Base-by-base conservation (phyloP, 2,888 invertebrate genomes). In the Cylindroiulus punctatus region DNA sequence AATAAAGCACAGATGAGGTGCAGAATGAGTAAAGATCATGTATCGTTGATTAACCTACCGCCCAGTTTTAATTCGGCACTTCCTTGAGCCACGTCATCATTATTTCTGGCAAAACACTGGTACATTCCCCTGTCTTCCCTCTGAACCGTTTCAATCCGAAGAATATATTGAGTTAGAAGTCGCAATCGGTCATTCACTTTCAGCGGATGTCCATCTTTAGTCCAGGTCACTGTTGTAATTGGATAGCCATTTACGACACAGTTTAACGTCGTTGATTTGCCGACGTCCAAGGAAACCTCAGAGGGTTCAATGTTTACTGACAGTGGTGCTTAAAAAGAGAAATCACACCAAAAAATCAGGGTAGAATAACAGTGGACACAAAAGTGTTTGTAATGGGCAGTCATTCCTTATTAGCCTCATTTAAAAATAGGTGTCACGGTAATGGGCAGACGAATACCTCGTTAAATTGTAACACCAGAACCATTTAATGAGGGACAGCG, bases 171-270 rank as follows among this genome's bases (percentile, higher is more conserved):
- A 19, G 87, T 86, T 17, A 86, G 84, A 17, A 86, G 36, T 26
- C 86, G 85, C 22, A 87, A 42, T 19, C 86, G 57, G 40, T 85
- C 87, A 84, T 85, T 81, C n/a, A 86, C 52, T 44, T 57, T 76
- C 83, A 98, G 93, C 87, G 94, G 94, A 91, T 95, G 95, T 88
- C 98, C 97, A 91, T 98, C 97, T 91, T 98, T 97, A 88, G 96
- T 92, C 98, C 98, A 98, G 86, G 94, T 95, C 88, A 98, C 94
- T 1, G 96, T 95, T 90, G 96, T 96, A 87, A 98, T 95, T 14
- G 98, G 98, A 90, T 97, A 89, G 40, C 91, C 91, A 32, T 86
- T 88, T 0, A 90, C 89, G 30, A 90, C 88, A 88, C 91, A 91
- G 88, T 90, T 90, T 87, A 91, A 90, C 14, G 87, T 87, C 5